phyloP scores from a whole-genome alignment of 2,797 vertebrate species.

The Heteromormyrus szaboi region DNA sequence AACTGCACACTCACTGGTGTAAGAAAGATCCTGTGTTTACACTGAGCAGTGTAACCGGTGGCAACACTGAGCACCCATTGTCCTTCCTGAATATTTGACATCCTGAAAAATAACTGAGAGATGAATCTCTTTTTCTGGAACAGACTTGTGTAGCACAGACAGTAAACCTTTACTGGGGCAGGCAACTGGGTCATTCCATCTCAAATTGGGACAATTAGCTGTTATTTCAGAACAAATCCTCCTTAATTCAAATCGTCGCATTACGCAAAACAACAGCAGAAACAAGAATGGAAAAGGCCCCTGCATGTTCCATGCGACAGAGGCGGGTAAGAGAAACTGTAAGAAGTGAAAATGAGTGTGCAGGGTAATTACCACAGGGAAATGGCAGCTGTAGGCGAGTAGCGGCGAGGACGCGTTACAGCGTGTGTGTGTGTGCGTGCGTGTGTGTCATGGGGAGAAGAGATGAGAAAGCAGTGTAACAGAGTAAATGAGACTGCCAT shows the following conservation, averaged over 20 bases:
- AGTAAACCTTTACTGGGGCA: conserved; percentile 45
- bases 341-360: background rate
- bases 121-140: conserved; percentile 2
- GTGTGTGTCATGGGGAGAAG: background rate
- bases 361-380: background rate
- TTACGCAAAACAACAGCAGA: background rate
- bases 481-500: background rate
- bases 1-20: conserved; percentile 4
- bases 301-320: conserved; percentile 27
- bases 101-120: conserved; percentile 7
- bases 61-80: background rate
- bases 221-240: conserved; percentile 45
- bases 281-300: background rate
- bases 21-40: background rate
- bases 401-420: background rate
- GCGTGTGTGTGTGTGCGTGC: background rate
- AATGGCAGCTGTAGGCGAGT: background rate
- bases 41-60: background rate
- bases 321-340: background rate
- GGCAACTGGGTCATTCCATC: conserved; percentile 54
- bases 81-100: background rate
- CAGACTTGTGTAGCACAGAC: conserved; percentile 27
- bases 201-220: conserved; percentile 47
- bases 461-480: background rate
- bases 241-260: conserved; percentile 48